These are phyloP conservation scores for Dyspetes luteomarginatus DNA, from an alignment of 2,888 invertebrate species.

Conservation along the genomic window DNA sequence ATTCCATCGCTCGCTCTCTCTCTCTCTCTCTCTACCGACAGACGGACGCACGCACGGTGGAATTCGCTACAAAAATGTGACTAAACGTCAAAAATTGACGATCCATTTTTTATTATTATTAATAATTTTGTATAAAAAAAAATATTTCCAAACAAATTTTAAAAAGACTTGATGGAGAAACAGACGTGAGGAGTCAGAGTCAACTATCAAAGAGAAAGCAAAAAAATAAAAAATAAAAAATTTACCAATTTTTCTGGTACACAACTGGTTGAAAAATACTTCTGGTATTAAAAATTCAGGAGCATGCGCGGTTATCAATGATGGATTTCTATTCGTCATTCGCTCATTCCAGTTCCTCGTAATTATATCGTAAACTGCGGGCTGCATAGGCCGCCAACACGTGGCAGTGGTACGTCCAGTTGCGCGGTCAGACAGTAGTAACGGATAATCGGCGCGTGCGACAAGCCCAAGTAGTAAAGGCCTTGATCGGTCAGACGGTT, in stretches of 20 bases:
- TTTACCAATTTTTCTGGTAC: too few relatives aligned
- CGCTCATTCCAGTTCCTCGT: background rate
- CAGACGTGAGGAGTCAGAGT: too few relatives aligned
- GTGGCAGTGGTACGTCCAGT: slow-evolving; percentile 59
- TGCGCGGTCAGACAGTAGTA: slow-evolving; percentile 49
- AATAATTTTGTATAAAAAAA: too few relatives aligned
- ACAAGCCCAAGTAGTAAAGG: slow-evolving; percentile 41
- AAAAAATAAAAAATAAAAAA: too few relatives aligned
- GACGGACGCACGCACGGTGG: too few relatives aligned
- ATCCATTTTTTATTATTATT: too few relatives aligned
- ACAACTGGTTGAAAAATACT: background rate
- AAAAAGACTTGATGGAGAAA: too few relatives aligned
- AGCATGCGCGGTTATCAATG: background rate
- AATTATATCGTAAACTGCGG: slow-evolving; percentile 11
- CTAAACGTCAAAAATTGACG: too few relatives aligned
- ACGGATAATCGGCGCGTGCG: slow-evolving; percentile 35
- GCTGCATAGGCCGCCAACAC: slow-evolving; percentile 38
- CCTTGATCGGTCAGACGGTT: slow-evolving; percentile 25
- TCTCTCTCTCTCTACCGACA: slow-evolving; percentile 7
- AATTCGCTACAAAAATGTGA: too few relatives aligned
- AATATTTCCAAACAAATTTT: too few relatives aligned
- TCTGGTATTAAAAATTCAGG: background rate
- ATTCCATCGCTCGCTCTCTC: slow-evolving; percentile 1
- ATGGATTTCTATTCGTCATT: slow-evolving; percentile 7
- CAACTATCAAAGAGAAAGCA: too few relatives aligned